Evolutionary conservation across 2,797 vertebrate species (phyloP), one percentile per base, ranked within the genome.

Genomic region (Crossoptilon crossoptilon): DNA sequence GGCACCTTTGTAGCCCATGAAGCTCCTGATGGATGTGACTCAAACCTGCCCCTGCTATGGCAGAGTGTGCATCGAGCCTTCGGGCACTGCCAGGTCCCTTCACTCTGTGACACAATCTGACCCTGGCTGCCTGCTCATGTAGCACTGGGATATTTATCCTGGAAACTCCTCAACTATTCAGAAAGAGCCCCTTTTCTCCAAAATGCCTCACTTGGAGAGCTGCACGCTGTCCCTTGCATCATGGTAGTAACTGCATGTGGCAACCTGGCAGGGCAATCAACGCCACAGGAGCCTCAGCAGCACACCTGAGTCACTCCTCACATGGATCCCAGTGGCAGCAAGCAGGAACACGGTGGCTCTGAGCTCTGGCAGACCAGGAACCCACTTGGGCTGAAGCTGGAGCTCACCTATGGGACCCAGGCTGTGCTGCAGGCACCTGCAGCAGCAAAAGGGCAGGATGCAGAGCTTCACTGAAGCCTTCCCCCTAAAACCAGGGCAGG

Each of bases 131-230:
- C 55, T 22, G 15, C 33, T 88, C 71, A 64, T 19, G 7, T 2
- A 60, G 31, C 27, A 8, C 39, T 67, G 31, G 35, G 80, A 82
- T 71, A 64, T 2, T n/a, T 87, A 79, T 35, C 44, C 64, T 88
- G 86, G 71, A 84, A 90, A 59, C 3, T 22, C 58, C 86, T 77
- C 75, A 93, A 39, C 44, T 82, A 66, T 88, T 92, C 70, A 87
- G 74, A 88, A 93, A 76, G 6, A 43, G 53, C 23, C 68, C 15
- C 5, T 93, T 93, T 94, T 37, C 74, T 84, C 62, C 37, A 90
- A 93, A 88, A 84, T 84, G 37, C 48, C 41, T 84, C 17, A 9
- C 35, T 90, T 59, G 73, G 77, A 86, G 74, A 81, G 39, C 77
- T 88, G 53, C 56, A 41, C 39, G 39, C 70, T 4, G 4, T 79